Evolutionary conservation across 1,140 invertebrate genomes (phyloP), one percentile per base, ranked within the genome.

Genomic region (Caenorhabditis remanei): DNA sequence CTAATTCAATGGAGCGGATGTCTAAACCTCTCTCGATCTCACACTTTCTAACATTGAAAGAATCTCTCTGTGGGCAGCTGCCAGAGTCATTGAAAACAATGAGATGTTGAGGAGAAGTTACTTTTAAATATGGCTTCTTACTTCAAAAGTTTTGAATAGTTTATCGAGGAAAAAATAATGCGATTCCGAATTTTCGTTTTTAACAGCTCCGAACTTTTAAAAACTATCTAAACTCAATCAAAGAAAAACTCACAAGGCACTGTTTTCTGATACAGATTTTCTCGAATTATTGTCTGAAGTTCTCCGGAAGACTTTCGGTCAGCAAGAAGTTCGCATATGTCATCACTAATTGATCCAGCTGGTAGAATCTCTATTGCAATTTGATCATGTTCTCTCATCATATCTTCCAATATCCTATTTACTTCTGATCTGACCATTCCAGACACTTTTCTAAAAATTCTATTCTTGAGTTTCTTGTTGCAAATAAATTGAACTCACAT

Each of bases 241-340:
- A 21, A 21, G 13, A 56, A 21, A 43, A 83, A 94, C 94, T 93
- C 93, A 94, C 94, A 94, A 85, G 95, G 95, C 19, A 95, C 95
- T 40, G 95, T 95, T 85, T 95, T 93, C 88, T 95, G 93, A 92
- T 95, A 95, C 40, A 95, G 92, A 92, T 95, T 95, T 90, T 95
- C 95, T 85, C 95, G 92, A 85, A 95, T 95, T 2, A 94, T 95
- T 88, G 95, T 95, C 90, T 95, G 95, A 46, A 95, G 93, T 88
- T 95, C 88, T 50, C 56, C 67, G 56, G 87, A 71, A n/a, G 48
- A 48, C 32, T 88, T 89, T 24, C 83, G 50, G 53, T 79, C 87
- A 5, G 58, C 55, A 6, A 89, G 87, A 48, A 89, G 87, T 53
- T 89, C 88, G 13, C 83, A 79, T 19, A 89, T 79, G 32, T 89